These are phyloP conservation scores for Archips xylosteana DNA, from an alignment of 2,888 invertebrate species.

Conservation along the genomic window DNA sequence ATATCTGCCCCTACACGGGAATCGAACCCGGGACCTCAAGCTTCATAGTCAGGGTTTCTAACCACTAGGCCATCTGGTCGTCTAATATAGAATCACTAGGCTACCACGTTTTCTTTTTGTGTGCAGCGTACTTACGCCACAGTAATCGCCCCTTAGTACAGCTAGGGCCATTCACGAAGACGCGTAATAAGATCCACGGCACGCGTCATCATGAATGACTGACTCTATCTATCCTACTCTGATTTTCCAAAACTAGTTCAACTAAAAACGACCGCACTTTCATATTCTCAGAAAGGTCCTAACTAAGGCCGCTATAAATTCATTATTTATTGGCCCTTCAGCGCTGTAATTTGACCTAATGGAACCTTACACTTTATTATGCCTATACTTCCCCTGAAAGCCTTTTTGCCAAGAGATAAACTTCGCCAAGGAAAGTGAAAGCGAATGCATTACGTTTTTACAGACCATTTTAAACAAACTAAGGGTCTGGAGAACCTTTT, in stretches of 20 bases:
- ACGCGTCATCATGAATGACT: no score
- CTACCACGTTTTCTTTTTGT: no score
- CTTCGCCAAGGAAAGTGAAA: slow-evolving; percentile 13
- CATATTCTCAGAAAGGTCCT: neutral
- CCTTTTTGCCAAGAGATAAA: slow-evolving; percentile 33
- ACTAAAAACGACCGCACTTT: neutral
- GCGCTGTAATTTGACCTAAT: slow-evolving; percentile 33
- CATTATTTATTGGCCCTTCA: slow-evolving; percentile 15
- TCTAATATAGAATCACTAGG: no score
- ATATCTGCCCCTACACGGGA: no score
- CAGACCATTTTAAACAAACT: slow-evolving; percentile 16
- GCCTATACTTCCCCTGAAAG: slow-evolving; percentile 22
- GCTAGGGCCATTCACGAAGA: no score
- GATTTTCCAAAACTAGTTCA: neutral
- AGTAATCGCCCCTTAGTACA: no score
- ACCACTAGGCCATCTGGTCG: no score
- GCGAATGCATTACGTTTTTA: slow-evolving; percentile 20
- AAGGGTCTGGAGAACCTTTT: slow-evolving; percentile 9
- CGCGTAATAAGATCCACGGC: no score
- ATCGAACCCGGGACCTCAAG: no score
- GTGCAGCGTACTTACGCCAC: no score
- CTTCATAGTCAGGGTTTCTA: no score
- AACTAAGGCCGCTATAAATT: slow-evolving; percentile 10
- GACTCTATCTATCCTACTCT: no score
- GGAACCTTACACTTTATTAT: slow-evolving; percentile 33